phyloP scores from a whole-genome alignment of 2,888 invertebrate species.

The Nemotelus nigrinus region DNA sequence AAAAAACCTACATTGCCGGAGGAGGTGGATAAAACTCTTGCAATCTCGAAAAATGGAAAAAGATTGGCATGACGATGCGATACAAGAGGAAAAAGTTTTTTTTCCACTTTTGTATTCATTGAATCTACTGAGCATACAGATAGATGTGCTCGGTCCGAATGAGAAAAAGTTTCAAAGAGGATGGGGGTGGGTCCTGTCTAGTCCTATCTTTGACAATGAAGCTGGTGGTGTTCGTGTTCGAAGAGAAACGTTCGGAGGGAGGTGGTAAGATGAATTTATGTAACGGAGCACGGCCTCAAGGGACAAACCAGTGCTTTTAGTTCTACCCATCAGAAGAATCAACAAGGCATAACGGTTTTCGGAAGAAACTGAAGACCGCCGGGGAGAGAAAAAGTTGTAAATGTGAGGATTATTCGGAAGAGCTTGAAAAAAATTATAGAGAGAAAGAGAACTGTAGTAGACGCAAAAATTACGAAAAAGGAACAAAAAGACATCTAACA shows the following conservation, averaged over 20 bases:
- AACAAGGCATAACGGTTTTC: neutral
- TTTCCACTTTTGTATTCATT: neutral
- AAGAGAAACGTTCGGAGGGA: neutral
- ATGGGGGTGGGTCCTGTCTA: too few species aligned
- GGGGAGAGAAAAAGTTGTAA: neutral
- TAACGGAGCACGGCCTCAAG: slow-evolving; percentile 1
- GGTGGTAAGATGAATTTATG: slow-evolving; percentile 12
- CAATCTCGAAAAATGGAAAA: slow-evolving; percentile 39
- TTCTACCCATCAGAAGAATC: neutral
- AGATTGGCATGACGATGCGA: slow-evolving; percentile 39
- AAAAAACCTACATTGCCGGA: neutral
- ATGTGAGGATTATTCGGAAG: neutral
- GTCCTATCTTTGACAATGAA: too few species aligned
- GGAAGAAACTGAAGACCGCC: neutral
- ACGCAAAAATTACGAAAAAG: too few species aligned
- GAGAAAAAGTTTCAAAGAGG: too few species aligned
- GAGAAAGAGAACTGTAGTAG: slow-evolving; percentile 10
- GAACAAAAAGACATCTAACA: too few species aligned
- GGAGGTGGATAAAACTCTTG: slow-evolving; percentile 19
- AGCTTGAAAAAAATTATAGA: slow-evolving; percentile 22
- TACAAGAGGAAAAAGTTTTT: neutral
- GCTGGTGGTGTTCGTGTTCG: too few species aligned
- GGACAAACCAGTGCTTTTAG: slow-evolving; percentile 6
- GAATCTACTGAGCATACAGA: too few species aligned
- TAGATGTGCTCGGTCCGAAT: too few species aligned